Evolutionary conservation across 2,797 vertebrate genomes (phyloP).

Genomic region (Protonibea diacanthus): DNA sequence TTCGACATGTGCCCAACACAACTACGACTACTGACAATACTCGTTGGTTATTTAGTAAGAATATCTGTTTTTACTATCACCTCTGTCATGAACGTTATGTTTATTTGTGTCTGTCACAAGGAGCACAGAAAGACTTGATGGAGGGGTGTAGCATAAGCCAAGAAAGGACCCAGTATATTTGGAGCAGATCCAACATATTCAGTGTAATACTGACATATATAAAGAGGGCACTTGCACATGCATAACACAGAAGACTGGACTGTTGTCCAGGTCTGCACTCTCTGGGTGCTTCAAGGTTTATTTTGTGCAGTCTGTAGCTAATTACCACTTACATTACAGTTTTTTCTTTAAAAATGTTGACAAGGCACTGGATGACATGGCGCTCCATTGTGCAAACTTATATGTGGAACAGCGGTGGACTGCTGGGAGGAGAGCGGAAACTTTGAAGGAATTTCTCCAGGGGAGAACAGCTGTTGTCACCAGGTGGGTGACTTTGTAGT

Average conservation of each 20-base stretch:
- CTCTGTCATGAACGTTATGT: too few species aligned
- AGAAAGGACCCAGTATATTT: too few species aligned
- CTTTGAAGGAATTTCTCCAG: conserved; percentile 40
- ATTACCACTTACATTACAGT: neutral
- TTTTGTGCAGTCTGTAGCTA: neutral
- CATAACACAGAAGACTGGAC: too few species aligned
- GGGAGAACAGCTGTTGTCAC: conserved; percentile 65
- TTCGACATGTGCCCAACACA: neutral
- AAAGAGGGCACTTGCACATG: too few species aligned
- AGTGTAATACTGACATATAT: too few species aligned
- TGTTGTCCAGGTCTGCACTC: too few species aligned
- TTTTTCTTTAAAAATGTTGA: neutral
- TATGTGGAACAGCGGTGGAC: conserved; percentile 25
- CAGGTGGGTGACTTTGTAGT: conserved; percentile 36
- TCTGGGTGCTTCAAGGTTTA: neutral
- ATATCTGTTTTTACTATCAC: neutral
- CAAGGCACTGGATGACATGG: neutral
- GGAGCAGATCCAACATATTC: too few species aligned
- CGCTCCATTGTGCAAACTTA: conserved; percentile 11
- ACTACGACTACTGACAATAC: neutral
- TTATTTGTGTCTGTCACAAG: too few species aligned
- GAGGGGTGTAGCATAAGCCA: too few species aligned
- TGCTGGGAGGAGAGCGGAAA: conserved; percentile 33
- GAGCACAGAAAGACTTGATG: too few species aligned
- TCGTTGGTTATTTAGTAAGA: neutral